Evolutionary conservation across 1,140 invertebrate species (phyloP), one percentile per base, ranked within the genome.

Genomic region (Euschistus heros): DNA sequence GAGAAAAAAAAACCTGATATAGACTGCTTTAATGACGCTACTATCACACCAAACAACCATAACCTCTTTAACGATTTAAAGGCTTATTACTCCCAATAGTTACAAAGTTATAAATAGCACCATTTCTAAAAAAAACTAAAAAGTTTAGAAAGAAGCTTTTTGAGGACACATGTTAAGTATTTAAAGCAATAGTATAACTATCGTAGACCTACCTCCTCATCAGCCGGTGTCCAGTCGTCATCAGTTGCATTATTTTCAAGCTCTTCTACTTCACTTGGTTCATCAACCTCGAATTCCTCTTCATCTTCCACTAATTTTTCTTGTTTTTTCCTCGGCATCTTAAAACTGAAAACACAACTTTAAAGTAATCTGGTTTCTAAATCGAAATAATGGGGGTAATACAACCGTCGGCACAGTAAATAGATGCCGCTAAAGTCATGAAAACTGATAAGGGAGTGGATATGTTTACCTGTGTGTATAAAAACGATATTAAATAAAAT

Each of bases 241-340:
- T 57, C 54, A 5, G 63, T 54, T 6, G 63, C 47, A 55, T 64
- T 52, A 52, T 64, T 64, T 22, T 50, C 63, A 33, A 50, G 24
- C 24, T 64, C 63, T 30, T 64, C 63, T 22, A 52, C 63, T 52
- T 64, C 63, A 50, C 46, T 54, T 18, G 63, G 63, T 37, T 64
- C 63, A 33, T 64, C 63, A 2, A 64, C 63, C 27, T 64, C 63
- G 22, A 64, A 64, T 18, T 64, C 63, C 54, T 64, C 63, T 26
- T 64, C 47, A 20, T 57, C 54, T 27, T 64, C 63, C 3, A 54
- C 63, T 17, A 20, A 27, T 24, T 64, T 64, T 13, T 50, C 63
- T 5, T 20, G 27, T 42, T 52, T 52, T 55, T 64, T 64, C 50
- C 63, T 64, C 27, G 63, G 46, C 63, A 64, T 64, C 20, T 6